These are phyloP conservation scores for Phalacrocorax pelagicus DNA, from an alignment of 2,113 vertebrate genomes.

Conservation along the genomic window DNA sequence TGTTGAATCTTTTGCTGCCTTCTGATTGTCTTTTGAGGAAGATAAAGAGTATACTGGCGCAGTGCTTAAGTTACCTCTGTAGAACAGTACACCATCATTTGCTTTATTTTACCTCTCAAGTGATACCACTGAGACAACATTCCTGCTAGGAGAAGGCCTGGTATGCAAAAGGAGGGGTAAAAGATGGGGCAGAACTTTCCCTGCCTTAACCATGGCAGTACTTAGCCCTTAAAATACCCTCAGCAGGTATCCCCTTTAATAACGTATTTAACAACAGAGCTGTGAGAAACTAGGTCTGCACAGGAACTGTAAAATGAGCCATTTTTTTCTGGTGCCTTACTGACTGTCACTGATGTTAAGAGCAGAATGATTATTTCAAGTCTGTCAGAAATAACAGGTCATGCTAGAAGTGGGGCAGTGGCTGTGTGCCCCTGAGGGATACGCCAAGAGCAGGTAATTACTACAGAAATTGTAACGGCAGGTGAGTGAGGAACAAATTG, in stretches of 20 bases:
- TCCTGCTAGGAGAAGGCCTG: neutral
- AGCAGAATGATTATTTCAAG: neutral
- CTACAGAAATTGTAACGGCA: neutral
- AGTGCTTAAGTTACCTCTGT: neutral
- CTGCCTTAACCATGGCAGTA: neutral
- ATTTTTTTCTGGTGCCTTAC: neutral
- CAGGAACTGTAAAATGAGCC: neutral
- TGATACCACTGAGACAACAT: neutral
- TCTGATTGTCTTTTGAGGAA: neutral
- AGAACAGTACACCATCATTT: neutral
- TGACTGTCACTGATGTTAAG: neutral
- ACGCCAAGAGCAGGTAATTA: neutral
- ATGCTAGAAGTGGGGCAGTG: neutral
- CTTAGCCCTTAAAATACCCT: neutral
- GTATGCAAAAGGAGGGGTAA: conserved; percentile 27
- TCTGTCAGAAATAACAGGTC: neutral
- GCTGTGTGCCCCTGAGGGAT: neutral
- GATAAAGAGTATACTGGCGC: neutral
- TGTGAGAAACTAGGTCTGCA: neutral
- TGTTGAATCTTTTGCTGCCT: neutral
- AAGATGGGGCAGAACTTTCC: neutral
- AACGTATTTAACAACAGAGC: neutral
- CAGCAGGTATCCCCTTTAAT: neutral
- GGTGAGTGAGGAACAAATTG: neutral
- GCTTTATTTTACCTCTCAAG: conserved; percentile 19